Percentiles rank a stretch among this genome's conserved stretches.
These are phyloP conservation scores for Rhinogobius similis DNA, from an alignment of 2,113 vertebrate genomes.

Conservation along the genomic window DNA sequence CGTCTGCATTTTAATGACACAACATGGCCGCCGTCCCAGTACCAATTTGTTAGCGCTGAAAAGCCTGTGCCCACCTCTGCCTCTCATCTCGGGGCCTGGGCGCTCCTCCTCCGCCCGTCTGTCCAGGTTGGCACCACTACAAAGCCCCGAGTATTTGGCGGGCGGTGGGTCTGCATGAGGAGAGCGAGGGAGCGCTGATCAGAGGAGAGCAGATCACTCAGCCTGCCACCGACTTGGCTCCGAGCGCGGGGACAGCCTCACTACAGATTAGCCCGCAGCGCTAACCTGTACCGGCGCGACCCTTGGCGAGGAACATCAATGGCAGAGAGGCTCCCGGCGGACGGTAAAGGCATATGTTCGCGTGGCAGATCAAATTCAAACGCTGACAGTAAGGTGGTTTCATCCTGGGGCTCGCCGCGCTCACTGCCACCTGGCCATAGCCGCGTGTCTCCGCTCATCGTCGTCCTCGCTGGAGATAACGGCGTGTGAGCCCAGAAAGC, in stretches of 20 bases:
- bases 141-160: slow-evolving; percentile 73
- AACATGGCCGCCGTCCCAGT: slow-evolving; percentile 3
- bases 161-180: slow-evolving; percentile 43
- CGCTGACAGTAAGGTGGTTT: slow-evolving; percentile 75
- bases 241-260: slow-evolving; percentile 54
- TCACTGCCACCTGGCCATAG: slow-evolving; percentile 70
- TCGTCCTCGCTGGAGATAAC: slow-evolving; percentile 65
- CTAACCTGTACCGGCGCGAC: slow-evolving; percentile 68
- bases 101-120: slow-evolving; percentile 68
- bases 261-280: slow-evolving; percentile 70
- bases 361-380: slow-evolving; percentile 75
- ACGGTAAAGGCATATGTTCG: slow-evolving; percentile 77
- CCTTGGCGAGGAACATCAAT: slow-evolving; percentile 68
- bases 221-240: slow-evolving; percentile 65
- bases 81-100: slow-evolving; percentile 50
- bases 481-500: slow-evolving; percentile 48
- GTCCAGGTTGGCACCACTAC: slow-evolving; percentile 71
- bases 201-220: slow-evolving; percentile 69
- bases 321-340: slow-evolving; percentile 62
- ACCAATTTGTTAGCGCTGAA: slow-evolving; percentile 35
- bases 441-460: slow-evolving; percentile 57
- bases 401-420: slow-evolving; percentile 69
- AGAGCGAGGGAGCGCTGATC: slow-evolving; percentile 64
- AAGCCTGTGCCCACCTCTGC: slow-evolving; percentile 29
- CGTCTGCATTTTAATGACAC: not conserved